Evolutionary conservation across 2,113 vertebrate species (phyloP).

Genomic region (Dromiciops gliroides): DNA sequence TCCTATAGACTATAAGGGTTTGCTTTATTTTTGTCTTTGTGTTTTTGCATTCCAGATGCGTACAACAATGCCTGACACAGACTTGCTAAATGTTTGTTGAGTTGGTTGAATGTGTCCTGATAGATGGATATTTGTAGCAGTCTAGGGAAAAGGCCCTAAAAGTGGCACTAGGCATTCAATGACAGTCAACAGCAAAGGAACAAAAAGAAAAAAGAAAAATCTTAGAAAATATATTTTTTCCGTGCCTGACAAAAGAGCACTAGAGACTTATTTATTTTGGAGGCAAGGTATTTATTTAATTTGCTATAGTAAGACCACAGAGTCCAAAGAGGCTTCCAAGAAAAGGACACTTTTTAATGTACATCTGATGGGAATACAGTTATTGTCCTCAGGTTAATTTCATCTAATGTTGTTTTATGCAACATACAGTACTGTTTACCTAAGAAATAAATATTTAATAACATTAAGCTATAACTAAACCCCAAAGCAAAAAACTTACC

Average conservation of each 20-base stretch:
- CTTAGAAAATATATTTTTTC: background rate
- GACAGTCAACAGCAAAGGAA: background rate
- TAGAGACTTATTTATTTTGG: background rate
- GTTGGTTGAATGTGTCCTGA: background rate
- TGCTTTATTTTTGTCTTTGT: background rate
- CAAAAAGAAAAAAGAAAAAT: background rate
- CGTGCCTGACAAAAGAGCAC: background rate
- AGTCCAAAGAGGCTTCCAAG: background rate
- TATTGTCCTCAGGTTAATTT: background rate
- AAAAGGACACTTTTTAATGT: background rate
- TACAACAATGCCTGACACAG: background rate
- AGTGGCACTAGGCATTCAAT: background rate
- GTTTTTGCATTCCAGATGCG: background rate
- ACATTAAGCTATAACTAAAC: background rate
- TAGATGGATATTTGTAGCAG: background rate
- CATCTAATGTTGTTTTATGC: rapidly evolving
- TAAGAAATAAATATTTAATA: background rate
- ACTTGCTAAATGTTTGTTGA: background rate
- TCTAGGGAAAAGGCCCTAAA: background rate
- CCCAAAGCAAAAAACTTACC: background rate
- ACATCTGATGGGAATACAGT: background rate
- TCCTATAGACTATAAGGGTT: background rate
- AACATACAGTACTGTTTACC: too few species aligned
- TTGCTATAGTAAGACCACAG: background rate
- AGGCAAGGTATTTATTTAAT: background rate